Conservation (phyloP, 2,888 invertebrate genomes). For the Drosophila kanekoi region DNA sequence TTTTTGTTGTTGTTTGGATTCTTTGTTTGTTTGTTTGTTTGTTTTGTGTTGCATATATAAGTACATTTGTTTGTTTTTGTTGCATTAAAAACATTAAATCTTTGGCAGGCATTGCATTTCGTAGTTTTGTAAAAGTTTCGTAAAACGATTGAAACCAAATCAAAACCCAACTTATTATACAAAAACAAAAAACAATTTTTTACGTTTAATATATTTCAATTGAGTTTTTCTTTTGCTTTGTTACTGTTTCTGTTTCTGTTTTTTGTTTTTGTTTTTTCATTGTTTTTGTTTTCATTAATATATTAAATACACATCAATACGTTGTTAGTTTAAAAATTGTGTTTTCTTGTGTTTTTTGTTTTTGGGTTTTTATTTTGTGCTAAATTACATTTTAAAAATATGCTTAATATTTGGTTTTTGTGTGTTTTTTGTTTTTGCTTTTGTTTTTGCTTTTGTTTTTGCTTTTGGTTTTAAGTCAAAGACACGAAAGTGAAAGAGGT, state of each 20-base stretch:
- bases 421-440: constrained; percentile 30
- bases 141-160: constrained; percentile 66
- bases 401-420: constrained; percentile 64
- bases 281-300: constrained; percentile 49
- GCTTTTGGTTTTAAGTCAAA: constrained; percentile 82
- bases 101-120: constrained; percentile 84
- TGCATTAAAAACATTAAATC: constrained; percentile 75
- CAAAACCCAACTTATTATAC: constrained; percentile 35
- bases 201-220: constrained; percentile 50
- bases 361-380: constrained; percentile 65
- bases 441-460: constrained; percentile 52
- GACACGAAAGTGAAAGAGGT: constrained; percentile 85
- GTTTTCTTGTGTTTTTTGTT: constrained; percentile 48
- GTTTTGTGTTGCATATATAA: constrained; percentile 66
- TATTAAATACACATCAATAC: constrained; percentile 78
- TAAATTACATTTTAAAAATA: constrained; percentile 80
- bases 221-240: constrained; percentile 48
- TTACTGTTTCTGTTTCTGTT: constrained; percentile 19
- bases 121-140: constrained; percentile 80
- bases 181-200: constrained; percentile 34
- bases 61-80: constrained; percentile 61
- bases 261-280: constrained; percentile 44
- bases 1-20: constrained; percentile 67
- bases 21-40: constrained; percentile 52
- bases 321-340: constrained; percentile 73